Percentiles rank a stretch among this genome's conserved stretches.
These are phyloP conservation scores for Pelecanoides urinatrix DNA, from an alignment of 2,113 vertebrate species.

Conservation along the genomic window DNA sequence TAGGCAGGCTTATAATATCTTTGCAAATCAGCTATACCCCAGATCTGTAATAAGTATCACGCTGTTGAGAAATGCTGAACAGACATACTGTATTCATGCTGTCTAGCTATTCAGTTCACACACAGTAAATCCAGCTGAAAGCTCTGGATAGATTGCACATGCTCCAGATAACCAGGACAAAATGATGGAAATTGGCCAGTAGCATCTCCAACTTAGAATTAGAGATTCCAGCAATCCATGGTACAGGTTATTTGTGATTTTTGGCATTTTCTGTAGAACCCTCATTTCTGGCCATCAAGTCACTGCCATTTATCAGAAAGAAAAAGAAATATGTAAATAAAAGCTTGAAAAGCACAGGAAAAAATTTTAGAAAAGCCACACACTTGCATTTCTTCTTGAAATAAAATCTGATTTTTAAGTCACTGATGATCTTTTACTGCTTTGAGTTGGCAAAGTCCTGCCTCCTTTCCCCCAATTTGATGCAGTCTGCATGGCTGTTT, in stretches of 20 bases:
- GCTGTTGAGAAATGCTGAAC: neutral
- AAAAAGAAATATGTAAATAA: neutral
- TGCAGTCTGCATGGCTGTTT: neutral
- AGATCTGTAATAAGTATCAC: neutral
- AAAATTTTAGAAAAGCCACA: neutral
- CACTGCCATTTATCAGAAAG: neutral
- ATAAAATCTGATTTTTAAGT: neutral
- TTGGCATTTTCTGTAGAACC: neutral
- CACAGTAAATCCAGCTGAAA: slow-evolving; percentile 2
- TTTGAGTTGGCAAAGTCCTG: neutral
- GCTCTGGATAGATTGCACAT: neutral
- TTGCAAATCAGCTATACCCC: neutral
- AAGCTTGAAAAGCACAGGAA: neutral
- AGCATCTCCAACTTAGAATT: neutral
- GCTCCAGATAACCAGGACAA: neutral
- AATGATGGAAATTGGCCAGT: neutral
- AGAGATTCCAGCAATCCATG: neutral
- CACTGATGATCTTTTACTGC: neutral
- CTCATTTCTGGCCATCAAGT: neutral
- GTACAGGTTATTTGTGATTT: neutral
- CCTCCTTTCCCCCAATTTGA: neutral
- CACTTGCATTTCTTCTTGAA: neutral
- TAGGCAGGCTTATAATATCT: neutral
- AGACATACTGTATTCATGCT: neutral
- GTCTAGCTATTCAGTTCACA: neutral